Evolutionary conservation across 2,113 vertebrate species (phyloP), one percentile per base, ranked within the genome.

Genomic region (Ictalurus furcatus): DNA sequence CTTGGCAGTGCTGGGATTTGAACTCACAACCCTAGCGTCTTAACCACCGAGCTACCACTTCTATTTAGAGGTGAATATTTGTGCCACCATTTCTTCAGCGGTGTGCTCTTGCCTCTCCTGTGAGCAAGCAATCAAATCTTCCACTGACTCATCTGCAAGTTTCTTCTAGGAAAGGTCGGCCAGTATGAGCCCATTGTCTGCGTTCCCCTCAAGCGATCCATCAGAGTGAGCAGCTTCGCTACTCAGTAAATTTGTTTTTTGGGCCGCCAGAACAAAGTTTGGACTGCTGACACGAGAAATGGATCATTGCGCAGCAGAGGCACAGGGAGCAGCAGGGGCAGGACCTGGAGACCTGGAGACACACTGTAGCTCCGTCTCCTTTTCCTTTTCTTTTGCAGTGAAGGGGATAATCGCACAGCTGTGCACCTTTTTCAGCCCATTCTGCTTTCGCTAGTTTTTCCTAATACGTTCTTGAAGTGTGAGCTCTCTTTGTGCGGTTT

Each of bases 191-290:
- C 58, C 73, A 86, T 89, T 91, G 89, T 90, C 83, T 61, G 56
- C 56, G 34, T 87, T 83, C 79, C 14, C 58, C 73, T 82, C 58
- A 63, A 76, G 44, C 71, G 11, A 86, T 92, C 86, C 88, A 88
- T 92, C 88, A 74, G 82, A 54, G 84, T 37, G 28, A 90, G 79
- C 80, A 82, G 89, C 88, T 91, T 89, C 88, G 89, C 88, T 85
- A 89, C 91, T 91, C 34, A 58, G 91, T 56, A 93, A 92, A 93
- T 92, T 92, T 91, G 91, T 84, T 89, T 90, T 92, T 87, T 69
- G 17, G 90, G 79, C 63, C 30, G 89, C 89, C 91, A 93, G 88
- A 92, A 90, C 89, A 88, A 93, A 91, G 90, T 84, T 91, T 91
- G 84, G 87, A 67, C 89, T 89, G 85, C 90, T 91, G 91, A 89